Evolutionary conservation across 2,888 invertebrate genomes (phyloP).

Genomic region (Ophion ellenae): DNA sequence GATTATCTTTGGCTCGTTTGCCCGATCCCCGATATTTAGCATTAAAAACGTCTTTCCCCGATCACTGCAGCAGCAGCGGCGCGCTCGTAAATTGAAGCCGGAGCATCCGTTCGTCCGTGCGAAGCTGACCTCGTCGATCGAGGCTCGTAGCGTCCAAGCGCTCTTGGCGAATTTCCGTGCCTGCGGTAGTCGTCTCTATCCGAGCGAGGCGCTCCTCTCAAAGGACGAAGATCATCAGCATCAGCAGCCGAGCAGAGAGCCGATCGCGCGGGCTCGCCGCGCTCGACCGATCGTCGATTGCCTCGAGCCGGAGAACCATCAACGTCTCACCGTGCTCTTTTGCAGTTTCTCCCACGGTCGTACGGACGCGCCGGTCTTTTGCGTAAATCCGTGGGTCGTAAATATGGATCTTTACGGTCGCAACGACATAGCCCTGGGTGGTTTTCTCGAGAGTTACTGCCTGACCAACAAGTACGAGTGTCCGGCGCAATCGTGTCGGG

Average conservation of each 20-base stretch:
- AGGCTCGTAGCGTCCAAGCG: slow-evolving; percentile 88
- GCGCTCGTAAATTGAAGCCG: slow-evolving; percentile 83
- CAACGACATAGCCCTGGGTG: slow-evolving; percentile 97
- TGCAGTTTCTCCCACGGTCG: slow-evolving; percentile 92
- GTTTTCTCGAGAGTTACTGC: slow-evolving; percentile 96
- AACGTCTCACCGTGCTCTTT: slow-evolving; percentile 94
- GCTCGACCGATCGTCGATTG: slow-evolving; percentile 85
- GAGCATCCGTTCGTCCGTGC: slow-evolving; percentile 90
- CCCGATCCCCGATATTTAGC: background rate
- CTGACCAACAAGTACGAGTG: slow-evolving; percentile 94
- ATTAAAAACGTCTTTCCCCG: background rate
- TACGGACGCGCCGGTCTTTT: slow-evolving; percentile 93
- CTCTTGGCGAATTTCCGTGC: slow-evolving; percentile 94
- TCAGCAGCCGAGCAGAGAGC: background rate
- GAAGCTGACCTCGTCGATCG: slow-evolving; percentile 88
- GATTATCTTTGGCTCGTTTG: background rate
- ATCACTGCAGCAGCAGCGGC: background rate
- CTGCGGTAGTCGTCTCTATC: slow-evolving; percentile 87
- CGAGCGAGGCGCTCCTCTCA: slow-evolving; percentile 72
- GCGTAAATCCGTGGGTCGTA: slow-evolving; percentile 95
- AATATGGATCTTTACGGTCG: slow-evolving; percentile 98
- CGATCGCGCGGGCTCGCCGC: too few species aligned
- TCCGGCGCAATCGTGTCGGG: slow-evolving; percentile 85
- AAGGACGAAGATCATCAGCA: background rate
- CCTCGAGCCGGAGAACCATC: slow-evolving; percentile 92